Conservation (phyloP, 1,140 invertebrate genomes). For the Zaprionus davidi region DNA sequence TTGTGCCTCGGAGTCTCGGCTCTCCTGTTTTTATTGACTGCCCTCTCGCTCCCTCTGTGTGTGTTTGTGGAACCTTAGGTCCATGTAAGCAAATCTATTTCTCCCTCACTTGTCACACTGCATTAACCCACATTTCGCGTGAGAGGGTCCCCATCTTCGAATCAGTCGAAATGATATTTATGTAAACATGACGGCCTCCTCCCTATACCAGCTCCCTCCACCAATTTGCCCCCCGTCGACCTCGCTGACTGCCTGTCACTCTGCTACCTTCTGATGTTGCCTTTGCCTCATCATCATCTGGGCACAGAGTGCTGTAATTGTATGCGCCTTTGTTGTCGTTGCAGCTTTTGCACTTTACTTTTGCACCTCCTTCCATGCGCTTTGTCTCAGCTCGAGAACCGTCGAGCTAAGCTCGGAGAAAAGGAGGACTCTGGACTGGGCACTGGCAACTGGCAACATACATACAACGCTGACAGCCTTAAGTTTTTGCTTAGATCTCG, state of each 20-base stretch:
- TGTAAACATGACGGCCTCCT: slow-evolving; percentile 65
- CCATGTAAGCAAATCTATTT: no score
- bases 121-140: slow-evolving; percentile 52
- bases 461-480: background rate
- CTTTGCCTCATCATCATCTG: background rate
- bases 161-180: slow-evolving; percentile 78
- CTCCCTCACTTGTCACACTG: slow-evolving; percentile 1
- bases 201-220: slow-evolving; percentile 4
- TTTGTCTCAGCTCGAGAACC: slow-evolving; percentile 57
- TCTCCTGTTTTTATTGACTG: background rate
- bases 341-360: slow-evolving; percentile 80
- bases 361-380: slow-evolving; percentile 69
- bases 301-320: slow-evolving; percentile 68
- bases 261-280: background rate
- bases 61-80: background rate
- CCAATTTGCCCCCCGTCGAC: slow-evolving; percentile 4
- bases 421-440: slow-evolving; percentile 4
- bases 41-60: background rate
- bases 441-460: background rate
- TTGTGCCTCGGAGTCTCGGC: background rate
- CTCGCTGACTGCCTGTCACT: background rate
- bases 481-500: slow-evolving; percentile 41
- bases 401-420: slow-evolving; percentile 63
- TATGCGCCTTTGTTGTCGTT: slow-evolving; percentile 75
- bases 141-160: slow-evolving; percentile 33